Evolutionary conservation across 2,888 invertebrate species (phyloP), one percentile per base, ranked within the genome.

Genomic region (Allacma fusca): DNA sequence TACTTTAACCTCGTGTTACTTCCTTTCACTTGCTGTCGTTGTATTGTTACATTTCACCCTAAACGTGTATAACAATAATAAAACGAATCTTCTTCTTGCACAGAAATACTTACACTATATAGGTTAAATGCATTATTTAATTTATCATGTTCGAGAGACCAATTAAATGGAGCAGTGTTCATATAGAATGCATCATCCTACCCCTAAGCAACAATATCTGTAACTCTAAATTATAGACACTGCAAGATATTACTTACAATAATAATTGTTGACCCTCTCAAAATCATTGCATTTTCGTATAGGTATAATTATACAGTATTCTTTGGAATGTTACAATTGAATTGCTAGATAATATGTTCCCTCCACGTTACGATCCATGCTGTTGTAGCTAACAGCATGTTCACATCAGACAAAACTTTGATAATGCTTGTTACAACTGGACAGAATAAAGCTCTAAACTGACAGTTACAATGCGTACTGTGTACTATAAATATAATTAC

Each of bases 391-490:
- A 21, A 23, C 21, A 7, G 9, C 21, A 62, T 23, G 62, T 19
- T 62, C 23, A 62, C 62, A 21, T 62, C 26, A 62, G 26, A 62
- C 26, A 34, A 34, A 62, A 24, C 21, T 62, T 62, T 62, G 62
- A 62, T 26, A 23, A 62, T 26, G 26, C 1, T 62, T 1, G 62
- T 62, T 62, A 62, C 23, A 21, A 24, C 26, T 62, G 62, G 62
- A 62, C 62, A 62, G 62, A 62, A 24, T 26, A 23, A 62, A 62
- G 62, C 62, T 62, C 62, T 62, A 62, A 62, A 19, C 26, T 23
- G 62, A 34, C 62, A 62, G 21, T 21, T 24, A 62, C 21, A 24
- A 62, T 62, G 26, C n/a, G 13, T 16, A 19, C 19, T 24, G 23
- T 62, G 57, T 16, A 21, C 23, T 57, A 19, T 16, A 62, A 62